Percentiles rank a stretch among this genome's conserved stretches.
phyloP scores from a whole-genome alignment of 2,797 vertebrate genomes.

The Taenioides sp. region DNA sequence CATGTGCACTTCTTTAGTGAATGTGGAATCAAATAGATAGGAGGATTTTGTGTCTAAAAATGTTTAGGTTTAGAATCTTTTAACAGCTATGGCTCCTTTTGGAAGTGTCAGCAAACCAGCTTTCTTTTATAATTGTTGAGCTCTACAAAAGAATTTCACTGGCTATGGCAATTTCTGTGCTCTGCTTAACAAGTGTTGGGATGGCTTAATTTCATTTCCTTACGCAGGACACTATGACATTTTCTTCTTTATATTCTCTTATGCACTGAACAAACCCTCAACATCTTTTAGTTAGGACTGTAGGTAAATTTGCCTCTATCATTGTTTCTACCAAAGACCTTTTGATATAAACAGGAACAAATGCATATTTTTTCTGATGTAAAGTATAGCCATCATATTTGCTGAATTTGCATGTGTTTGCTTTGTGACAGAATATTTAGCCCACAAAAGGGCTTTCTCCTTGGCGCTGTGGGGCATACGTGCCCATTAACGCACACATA shows the following conservation, averaged over 20 bases:
- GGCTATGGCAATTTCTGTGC: neutral
- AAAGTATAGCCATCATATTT: neutral
- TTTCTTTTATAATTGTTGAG: constrained; percentile 1
- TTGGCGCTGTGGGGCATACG: constrained; percentile 46
- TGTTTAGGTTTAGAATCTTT: constrained; percentile 65
- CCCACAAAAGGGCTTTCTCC: constrained; percentile 50
- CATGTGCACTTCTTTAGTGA: constrained; percentile 62
- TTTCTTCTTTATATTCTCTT: neutral
- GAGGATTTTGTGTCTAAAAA: constrained; percentile 53
- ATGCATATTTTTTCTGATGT: neutral
- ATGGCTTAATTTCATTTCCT: neutral
- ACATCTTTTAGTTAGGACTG: neutral
- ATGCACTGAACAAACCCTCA: neutral
- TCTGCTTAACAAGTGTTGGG: neutral
- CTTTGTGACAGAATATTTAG: constrained; percentile 41
- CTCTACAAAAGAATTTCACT: neutral
- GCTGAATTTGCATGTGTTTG: neutral
- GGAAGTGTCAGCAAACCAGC: constrained; percentile 36
- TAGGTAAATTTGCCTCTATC: neutral
- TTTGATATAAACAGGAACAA: neutral
- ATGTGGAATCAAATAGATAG: constrained; percentile 52
- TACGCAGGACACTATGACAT: neutral
- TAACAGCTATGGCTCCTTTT: constrained; percentile 68
- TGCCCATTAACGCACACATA: constrained; percentile 63
- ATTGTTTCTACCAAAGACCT: neutral